Evolutionary conservation across 2,113 vertebrate species (phyloP).

Genomic region (Cricetomys ansorgei): DNA sequence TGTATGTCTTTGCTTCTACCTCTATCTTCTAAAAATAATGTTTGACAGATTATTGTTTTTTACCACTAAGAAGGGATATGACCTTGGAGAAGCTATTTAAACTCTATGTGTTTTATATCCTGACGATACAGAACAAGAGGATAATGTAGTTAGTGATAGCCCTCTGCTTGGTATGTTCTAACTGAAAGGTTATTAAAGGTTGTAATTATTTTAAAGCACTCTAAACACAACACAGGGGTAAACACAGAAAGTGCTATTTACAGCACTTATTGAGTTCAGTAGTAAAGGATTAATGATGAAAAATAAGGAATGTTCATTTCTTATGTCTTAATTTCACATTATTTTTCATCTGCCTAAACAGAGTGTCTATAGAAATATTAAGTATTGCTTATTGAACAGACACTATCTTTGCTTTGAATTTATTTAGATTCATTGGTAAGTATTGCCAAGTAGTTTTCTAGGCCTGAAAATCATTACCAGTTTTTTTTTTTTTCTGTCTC

Average conservation of each 20-base stretch:
- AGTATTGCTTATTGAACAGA: neutral
- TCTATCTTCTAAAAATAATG: neutral
- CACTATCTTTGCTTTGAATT: neutral
- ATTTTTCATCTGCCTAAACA: neutral
- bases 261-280: neutral
- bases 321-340: neutral
- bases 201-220: neutral
- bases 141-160: neutral
- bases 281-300: neutral
- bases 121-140: neutral
- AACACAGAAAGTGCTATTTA: neutral
- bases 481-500: neutral
- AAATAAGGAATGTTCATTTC: neutral
- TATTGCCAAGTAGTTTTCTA: neutral
- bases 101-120: neutral
- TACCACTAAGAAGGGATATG: neutral
- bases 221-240: neutral
- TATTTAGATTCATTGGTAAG: neutral
- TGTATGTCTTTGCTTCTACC: neutral
- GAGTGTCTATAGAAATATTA: neutral
- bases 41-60: neutral
- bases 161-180: neutral
- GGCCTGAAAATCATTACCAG: neutral
- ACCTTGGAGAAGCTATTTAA: conserved; percentile 46
- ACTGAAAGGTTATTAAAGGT: neutral